A percentile compares a stretch with the other conserved stretches of the same genome.
Evolutionary conservation across 2,113 vertebrate species (phyloP).

Genomic region (Chaetodon auriga): DNA sequence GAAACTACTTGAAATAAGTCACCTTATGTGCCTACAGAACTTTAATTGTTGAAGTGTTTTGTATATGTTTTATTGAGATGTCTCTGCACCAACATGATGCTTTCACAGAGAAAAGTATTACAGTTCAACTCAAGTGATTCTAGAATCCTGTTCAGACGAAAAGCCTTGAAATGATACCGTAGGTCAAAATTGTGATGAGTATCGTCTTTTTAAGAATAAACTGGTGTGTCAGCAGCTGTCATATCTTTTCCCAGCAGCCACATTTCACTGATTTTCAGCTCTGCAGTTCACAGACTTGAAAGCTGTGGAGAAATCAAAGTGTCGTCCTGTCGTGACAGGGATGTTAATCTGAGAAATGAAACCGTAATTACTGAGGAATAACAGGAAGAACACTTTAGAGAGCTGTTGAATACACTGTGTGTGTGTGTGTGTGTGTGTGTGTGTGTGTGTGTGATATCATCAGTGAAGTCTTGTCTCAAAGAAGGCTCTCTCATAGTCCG

Average conservation of each 20-base stretch:
- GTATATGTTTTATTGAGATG: neutral
- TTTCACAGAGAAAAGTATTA: neutral
- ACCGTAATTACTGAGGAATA: slow-evolving; percentile 43
- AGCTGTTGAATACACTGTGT: neutral
- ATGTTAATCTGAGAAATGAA: slow-evolving; percentile 29
- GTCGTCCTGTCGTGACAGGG: slow-evolving; percentile 10
- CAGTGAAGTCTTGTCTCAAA: neutral
- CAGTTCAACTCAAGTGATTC: neutral
- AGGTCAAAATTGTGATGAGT: neutral
- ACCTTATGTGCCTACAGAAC: neutral
- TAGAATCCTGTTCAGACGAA: neutral
- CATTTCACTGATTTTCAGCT: neutral
- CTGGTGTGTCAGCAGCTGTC: neutral
- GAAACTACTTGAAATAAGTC: neutral
- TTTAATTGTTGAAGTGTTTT: neutral
- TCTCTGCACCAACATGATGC: neutral
- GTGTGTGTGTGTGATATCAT: slow-evolving; percentile 8
- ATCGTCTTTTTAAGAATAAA: neutral
- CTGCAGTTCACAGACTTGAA: neutral
- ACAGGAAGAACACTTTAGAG: slow-evolving; percentile 38
- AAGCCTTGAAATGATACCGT: neutral
- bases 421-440: slow-evolving; percentile 10
- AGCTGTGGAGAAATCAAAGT: neutral
- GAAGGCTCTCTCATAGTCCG: neutral
- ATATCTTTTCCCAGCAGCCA: neutral